phyloP scores from a whole-genome alignment of 2,113 vertebrate species.

The Cottus gobio region DNA sequence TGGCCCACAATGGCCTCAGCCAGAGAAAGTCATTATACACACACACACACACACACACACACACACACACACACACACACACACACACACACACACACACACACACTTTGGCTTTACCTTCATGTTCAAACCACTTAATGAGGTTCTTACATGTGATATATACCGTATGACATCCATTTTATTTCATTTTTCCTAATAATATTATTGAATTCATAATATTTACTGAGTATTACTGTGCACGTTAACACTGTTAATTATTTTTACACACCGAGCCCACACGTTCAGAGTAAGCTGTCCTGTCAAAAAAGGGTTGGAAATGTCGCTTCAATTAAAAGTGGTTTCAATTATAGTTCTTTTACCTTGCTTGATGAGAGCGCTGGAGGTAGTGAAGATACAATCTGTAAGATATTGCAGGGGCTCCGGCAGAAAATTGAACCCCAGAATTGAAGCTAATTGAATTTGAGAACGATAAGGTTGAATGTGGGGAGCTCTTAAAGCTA shows the following conservation, averaged over 20 bases:
- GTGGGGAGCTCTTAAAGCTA: conserved; percentile 62
- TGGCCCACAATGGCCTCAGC: neutral
- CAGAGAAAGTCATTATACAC: too few relatives aligned
- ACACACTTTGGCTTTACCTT: neutral
- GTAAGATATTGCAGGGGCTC: conserved; percentile 69
- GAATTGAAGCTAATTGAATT: conserved; percentile 83
- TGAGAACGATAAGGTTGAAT: conserved; percentile 77
- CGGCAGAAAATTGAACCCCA: conserved; percentile 76
- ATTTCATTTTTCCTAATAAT: neutral
- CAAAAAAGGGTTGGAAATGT: conserved; percentile 63
- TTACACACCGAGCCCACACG: conserved; percentile 14
- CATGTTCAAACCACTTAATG: conserved; percentile 1
- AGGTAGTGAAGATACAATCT: conserved; percentile 78
- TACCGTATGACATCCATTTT: neutral
- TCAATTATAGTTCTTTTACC: conserved; percentile 82
- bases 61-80: too few relatives aligned
- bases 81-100: too few relatives aligned
- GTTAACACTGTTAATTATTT: conserved; percentile 24
- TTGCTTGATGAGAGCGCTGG: conserved; percentile 74
- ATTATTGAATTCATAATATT: neutral
- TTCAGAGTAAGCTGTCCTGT: conserved; percentile 20
- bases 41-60: too few relatives aligned
- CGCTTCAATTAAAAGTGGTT: conserved; percentile 81
- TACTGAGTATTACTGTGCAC: neutral
- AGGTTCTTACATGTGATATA: neutral